Evolutionary conservation across 2,797 vertebrate species (phyloP), one percentile per base, ranked within the genome.

Genomic region (Lacerta viridis): DNA sequence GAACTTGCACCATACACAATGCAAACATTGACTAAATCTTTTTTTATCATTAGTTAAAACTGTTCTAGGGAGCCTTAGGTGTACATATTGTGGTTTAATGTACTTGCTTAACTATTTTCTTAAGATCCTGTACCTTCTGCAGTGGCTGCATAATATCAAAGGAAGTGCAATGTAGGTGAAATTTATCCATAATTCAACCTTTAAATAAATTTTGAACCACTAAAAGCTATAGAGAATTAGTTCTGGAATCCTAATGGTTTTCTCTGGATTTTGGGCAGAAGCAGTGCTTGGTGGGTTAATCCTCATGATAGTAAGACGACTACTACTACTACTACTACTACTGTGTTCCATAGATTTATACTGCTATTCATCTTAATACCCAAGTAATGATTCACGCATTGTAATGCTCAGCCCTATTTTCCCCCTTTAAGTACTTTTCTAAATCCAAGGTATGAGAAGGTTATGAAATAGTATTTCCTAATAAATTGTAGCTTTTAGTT

Each of bases 291-390:
- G 9, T 66, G 39, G 29, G 10, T 87, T 81, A 81, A 29, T 81
- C 50, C 11, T 17, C 13, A 25, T 59, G 39, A 25, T 5, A n/a
- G 27, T 66, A 77, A 25, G 39, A 7, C 7, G 4, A 4, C 39
- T 39, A 4, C 39, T 39, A 3, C 46, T 50, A 11, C 46, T 46
- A 50, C 46, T 50, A 11, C 46, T 50, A 50, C 50, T 4, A 1
- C 50, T 55, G 50, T 87, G 8, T 25, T 81, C 8, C 8, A 3
- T 80, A 81, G 18, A 46, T 78, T n/a, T 71, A 33, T 92, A 33
- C 81, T 87, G 79, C 84, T 89, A 27, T 46, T 90, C 79, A 64
- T 39, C n/a, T 82, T 92, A 92, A 94, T 86, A 46, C 81, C 39
- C 39, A 29, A 7, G 79, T 93, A 80, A 86, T 84, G 88, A 75